These are phyloP conservation scores for Lochmaea capreae DNA, from an alignment of 2,888 invertebrate species.

Conservation along the genomic window DNA sequence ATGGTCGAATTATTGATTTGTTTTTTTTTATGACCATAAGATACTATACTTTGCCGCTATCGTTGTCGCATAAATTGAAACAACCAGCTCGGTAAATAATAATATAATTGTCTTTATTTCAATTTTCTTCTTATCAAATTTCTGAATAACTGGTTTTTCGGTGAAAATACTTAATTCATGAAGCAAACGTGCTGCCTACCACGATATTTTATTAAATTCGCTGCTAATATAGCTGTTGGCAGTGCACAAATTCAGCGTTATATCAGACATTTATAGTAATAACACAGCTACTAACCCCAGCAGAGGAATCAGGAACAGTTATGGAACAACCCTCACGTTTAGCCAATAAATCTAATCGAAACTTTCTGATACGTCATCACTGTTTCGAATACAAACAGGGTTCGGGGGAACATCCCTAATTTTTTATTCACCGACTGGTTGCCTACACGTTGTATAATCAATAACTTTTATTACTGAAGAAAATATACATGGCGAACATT, in stretches of 20 bases:
- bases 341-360: conserved; percentile 10
- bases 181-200: neutral
- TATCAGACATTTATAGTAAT: conserved; percentile 7
- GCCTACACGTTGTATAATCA: neutral
- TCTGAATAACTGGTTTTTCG: too few relatives aligned
- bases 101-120: too few relatives aligned
- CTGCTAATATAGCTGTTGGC: neutral
- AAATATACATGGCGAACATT: neutral
- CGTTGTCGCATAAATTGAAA: too few relatives aligned
- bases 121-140: too few relatives aligned
- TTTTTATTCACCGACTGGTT: neutral
- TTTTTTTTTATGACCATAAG: too few relatives aligned
- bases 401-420: neutral
- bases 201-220: neutral
- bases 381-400: conserved; percentile 5
- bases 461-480: neutral
- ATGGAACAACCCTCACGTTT: neutral
- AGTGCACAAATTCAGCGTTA: neutral
- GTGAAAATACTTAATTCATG: too few relatives aligned
- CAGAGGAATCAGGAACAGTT: neutral
- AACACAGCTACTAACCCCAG: neutral
- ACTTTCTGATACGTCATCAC: conserved; percentile 12
- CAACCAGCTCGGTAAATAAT: too few relatives aligned
- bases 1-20: too few relatives aligned
- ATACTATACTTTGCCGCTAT: too few relatives aligned